Base-by-base conservation (phyloP, 2,113 vertebrate genomes). In the Nannospalax galili region DNA sequence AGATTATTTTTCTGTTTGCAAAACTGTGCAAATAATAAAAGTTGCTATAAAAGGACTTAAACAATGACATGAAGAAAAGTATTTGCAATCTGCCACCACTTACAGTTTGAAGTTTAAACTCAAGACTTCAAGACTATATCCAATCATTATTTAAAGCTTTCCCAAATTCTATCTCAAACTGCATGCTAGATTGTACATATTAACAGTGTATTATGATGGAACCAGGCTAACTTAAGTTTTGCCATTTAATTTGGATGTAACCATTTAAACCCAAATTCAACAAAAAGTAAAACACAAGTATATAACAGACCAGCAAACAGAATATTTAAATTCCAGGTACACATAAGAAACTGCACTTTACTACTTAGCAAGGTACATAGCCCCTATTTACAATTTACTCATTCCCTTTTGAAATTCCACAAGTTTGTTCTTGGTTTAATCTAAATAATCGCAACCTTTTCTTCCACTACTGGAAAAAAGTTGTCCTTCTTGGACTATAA, bases 81-180 rank as follows among this genome's bases (percentile, higher is more conserved):
- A 58, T 91, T 95, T 82, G 93, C 42, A 95, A 69, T 92, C 77
- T 88, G 62, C 70, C 19, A 82, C 6, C 17, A 40, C 32, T 95
- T 88, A 88, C 3, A 94, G 85, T 95, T 60, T 91, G 35, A 80
- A 92, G 64, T 95, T 35, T 88, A 30, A 97, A 80, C 28, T 70
- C 42, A 80, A n/a, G n/a, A n/a, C n/a, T 84, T 90, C 32, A 90
- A 93, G 16, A 84, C 40, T 85, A 65, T 16, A 11, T 48, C 40
- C 73, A 94, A 72, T 32, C 70, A n/a, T n/a, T n/a, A n/a, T n/a
- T n/a, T n/a, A n/a, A n/a, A n/a, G n/a, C n/a, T 86, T 92, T 92
- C 75, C 64, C 70, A 89, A 84, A 28, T 64, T 92, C 37, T 60
- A 93, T 45, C 58, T 89, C 73, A 0, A 75, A 82, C 3, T 89